phyloP scores from a whole-genome alignment of 1,140 invertebrate species.

The Trissolcus basalis region DNA sequence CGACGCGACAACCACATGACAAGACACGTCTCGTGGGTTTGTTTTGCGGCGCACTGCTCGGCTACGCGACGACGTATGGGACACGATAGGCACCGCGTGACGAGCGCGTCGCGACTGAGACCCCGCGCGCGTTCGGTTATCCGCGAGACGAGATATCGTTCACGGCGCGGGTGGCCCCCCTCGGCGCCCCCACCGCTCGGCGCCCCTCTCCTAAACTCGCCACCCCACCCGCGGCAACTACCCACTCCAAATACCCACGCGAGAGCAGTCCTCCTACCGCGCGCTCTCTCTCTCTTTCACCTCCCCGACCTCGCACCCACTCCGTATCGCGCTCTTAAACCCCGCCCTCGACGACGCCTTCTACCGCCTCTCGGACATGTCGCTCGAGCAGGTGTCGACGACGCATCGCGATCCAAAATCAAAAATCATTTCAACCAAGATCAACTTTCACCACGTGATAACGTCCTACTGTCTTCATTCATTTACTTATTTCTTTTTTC shows the following conservation, averaged over 20 bases:
- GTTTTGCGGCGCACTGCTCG: constrained; percentile 32
- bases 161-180: constrained; percentile 53
- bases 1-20: constrained; percentile 36
- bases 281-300: constrained; percentile 26
- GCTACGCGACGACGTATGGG: constrained; percentile 42
- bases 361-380: constrained; percentile 53
- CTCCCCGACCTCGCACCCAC: constrained; percentile 26
- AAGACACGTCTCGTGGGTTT: constrained; percentile 42
- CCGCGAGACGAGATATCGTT: constrained; percentile 61
- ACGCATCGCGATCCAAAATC: constrained; percentile 39
- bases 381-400: constrained; percentile 52
- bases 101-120: constrained; percentile 76
- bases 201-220: constrained; percentile 8
- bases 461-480: too few relatives aligned
- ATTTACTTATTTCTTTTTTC: too few relatives aligned
- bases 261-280: constrained; percentile 29
- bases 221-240: constrained; percentile 19
- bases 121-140: constrained; percentile 62
- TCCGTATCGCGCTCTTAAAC: constrained; percentile 24
- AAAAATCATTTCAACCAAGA: constrained; percentile 23
- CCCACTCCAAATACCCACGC: constrained; percentile 33
- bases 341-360: constrained; percentile 51
- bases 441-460: too few relatives aligned
- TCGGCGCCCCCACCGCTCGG: constrained; percentile 21
- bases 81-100: constrained; percentile 73